Base-by-base conservation (phyloP, 2,888 invertebrate species). In the Drosophila limbata region DNA sequence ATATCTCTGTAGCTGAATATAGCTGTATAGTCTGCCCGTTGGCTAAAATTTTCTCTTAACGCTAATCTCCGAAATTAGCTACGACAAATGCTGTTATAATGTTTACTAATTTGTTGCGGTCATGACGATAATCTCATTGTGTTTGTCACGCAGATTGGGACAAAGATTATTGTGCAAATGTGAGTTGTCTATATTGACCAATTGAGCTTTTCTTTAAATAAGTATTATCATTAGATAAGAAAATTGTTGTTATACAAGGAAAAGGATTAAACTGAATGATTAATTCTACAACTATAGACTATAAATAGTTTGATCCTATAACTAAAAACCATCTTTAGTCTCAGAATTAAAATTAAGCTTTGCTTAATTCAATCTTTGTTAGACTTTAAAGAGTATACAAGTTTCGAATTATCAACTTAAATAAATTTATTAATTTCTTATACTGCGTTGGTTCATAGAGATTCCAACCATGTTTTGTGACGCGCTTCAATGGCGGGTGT, bases 51-150 rank as follows among this genome's bases (percentile, higher is more conserved):
- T 76, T 73, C 78, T 45, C 57, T 48, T 33, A 69, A 59, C 64
- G 68, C 15, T 76, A 76, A 76, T 76, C 69, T 50, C 44, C 47
- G 21, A 73, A 76, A 78, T 76, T 78, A 76, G 78, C 78, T 62
- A 73, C 68, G 68, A 65, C 68, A 76, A 76, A 73, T 69, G 69
- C 78, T 76, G 69, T 78, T 76, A 76, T 73, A 59, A 33, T 19
- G 50, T 13, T 37, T 50, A 48, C 52, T n/a, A 33, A 39, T 39
- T 39, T 31, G 33, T 11, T 9, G n/a, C 9, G 45, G 50, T 44
- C 33, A 37, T 60, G 8, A 13, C 37, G 10, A 40, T 33, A 44
- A 13, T 60, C 11, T 33, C 17, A n/a, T 3, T 33, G 5, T 8
- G 25, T 60, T 74, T 69, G 69, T 35, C 9, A 47, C 35, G 10